Conservation (phyloP, 92 coral and sea anemone genomes). For the Plumapathes pennacea region DNA sequence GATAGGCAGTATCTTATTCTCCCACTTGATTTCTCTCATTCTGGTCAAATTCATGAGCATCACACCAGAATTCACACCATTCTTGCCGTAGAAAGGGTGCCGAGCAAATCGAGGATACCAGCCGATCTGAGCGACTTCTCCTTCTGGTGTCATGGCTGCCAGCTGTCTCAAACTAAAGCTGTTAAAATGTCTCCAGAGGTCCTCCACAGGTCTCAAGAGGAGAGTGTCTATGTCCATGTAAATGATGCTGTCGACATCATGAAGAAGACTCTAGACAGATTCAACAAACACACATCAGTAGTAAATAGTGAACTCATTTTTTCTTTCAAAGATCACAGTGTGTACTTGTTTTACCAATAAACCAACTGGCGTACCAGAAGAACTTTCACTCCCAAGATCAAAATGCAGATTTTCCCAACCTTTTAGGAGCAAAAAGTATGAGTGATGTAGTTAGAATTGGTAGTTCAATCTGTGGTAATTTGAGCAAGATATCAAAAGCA, state of each 20-base stretch:
- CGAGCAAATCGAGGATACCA: conserved; percentile 94
- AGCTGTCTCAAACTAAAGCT: conserved; percentile 69
- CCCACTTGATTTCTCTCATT: conserved; percentile 67
- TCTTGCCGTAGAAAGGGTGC: conserved; percentile 89
- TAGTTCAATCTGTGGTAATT: too few species aligned
- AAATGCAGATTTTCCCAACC: too few species aligned
- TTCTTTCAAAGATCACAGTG: too few species aligned
- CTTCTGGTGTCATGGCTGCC: conserved; percentile 82
- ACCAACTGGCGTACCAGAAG: too few species aligned
- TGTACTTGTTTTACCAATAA: too few species aligned
- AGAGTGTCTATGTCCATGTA: conserved; percentile 89
- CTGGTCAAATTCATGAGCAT: conserved; percentile 93
- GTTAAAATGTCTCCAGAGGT: conserved; percentile 80
- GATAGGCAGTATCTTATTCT: conserved; percentile 59
- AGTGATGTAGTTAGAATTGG: too few species aligned
- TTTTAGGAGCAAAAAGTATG: too few species aligned
- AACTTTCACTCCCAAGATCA: too few species aligned
- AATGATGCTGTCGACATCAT: conserved; percentile 60
- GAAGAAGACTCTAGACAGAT: conserved; percentile 64
- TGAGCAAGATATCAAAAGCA: too few species aligned
- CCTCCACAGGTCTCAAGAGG: conserved; percentile 78
- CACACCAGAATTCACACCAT: conserved; percentile 96
- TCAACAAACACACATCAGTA: too few species aligned
- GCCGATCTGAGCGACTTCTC: conserved; percentile 62
- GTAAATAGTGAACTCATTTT: too few species aligned